Evolutionary conservation across 37 sponge, comb jelly and placozoan genomes (phyloP).

Genomic region (Spongilla lacustris): DNA sequence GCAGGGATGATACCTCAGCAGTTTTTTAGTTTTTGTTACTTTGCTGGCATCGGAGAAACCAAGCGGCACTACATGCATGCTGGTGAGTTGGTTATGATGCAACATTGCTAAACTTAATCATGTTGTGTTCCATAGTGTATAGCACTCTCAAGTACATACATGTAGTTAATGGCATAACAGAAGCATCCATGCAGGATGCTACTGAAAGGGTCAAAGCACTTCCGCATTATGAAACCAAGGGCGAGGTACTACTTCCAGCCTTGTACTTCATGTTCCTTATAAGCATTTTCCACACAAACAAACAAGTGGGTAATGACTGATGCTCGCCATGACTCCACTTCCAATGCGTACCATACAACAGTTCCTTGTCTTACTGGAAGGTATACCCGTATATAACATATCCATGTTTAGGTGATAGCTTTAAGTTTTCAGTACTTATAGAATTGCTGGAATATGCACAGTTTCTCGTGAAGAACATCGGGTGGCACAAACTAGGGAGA

Average conservation of each 20-base stretch:
- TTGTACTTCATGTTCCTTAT: too few relatives aligned
- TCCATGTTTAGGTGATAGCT: not conserved
- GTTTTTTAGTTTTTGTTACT: not conserved
- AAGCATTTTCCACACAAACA: not conserved
- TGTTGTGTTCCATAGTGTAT: too few relatives aligned
- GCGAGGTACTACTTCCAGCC: constrained; percentile 5
- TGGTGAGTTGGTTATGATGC: not conserved
- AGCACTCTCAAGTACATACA: too few relatives aligned
- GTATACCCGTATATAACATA: not conserved
- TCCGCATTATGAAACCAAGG: constrained; percentile 15
- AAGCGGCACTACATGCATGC: not conserved
- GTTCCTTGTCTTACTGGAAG: constrained; percentile 28
- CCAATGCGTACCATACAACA: constrained; percentile 22
- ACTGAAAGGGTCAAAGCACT: not conserved
- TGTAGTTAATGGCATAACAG: too few relatives aligned
- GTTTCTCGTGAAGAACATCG: constrained; percentile 22
- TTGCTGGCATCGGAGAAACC: not conserved
- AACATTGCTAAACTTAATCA: too few relatives aligned
- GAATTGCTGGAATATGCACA: not conserved
- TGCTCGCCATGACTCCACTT: constrained; percentile 10
- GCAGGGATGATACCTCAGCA: constrained; percentile 19
- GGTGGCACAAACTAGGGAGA: constrained; percentile 16
- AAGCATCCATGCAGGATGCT: constrained; percentile 1
- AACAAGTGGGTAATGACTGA: constrained; percentile 45
- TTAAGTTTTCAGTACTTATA: constrained; percentile 3